Base-by-base conservation (phyloP, 2,797 vertebrate genomes). In the Crocidura indochinensis region DNA sequence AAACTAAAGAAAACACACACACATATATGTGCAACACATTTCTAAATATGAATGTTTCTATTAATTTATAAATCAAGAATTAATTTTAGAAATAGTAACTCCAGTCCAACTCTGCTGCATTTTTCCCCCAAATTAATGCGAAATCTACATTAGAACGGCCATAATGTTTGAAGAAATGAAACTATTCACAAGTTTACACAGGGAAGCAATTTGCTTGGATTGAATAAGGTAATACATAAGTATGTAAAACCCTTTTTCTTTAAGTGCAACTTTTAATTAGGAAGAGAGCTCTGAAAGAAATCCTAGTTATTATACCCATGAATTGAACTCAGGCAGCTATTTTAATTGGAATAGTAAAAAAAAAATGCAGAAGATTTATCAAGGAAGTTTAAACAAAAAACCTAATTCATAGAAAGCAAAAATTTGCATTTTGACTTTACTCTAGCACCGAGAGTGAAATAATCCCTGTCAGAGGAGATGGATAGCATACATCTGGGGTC, bases 261-360 rank as follows among this genome's bases (percentile, higher is more conserved):
- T 94, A 96, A 97, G 89, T 79, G 94, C 86, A 94, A 69, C 84
- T 96, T 97, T 97, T 97, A 97, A 97, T 96, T 96, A 96, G 85
- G 44, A 92, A 94, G 56, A 68, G 78, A 76, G 49, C 51, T 60
- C 94, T 95, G 91, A 93, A 65, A 96, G 90, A 95, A 95, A 97
- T 93, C 84, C 91, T 95, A 82, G 85, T 93, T 87, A 69, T 96
- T 94, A 91, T 96, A 96, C 91, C 81, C 91, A 87, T 65, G 47
- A 84, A 95, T 92, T 95, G 76, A 86, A 94, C 82, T 46, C 87
- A 91, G 51, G 47, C 88, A 96, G 90, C 90, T 85, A 79, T 83
- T 97, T 96, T 96, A 97, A 96, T 95, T 97, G 94, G 67, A 93
- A 94, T 91, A 95, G 91, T 94, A 97, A 92, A 62, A 95, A 88